Evolutionary conservation across 2,113 vertebrate species (phyloP), one percentile per base, ranked within the genome.

Genomic region (Tichodroma muraria): DNA sequence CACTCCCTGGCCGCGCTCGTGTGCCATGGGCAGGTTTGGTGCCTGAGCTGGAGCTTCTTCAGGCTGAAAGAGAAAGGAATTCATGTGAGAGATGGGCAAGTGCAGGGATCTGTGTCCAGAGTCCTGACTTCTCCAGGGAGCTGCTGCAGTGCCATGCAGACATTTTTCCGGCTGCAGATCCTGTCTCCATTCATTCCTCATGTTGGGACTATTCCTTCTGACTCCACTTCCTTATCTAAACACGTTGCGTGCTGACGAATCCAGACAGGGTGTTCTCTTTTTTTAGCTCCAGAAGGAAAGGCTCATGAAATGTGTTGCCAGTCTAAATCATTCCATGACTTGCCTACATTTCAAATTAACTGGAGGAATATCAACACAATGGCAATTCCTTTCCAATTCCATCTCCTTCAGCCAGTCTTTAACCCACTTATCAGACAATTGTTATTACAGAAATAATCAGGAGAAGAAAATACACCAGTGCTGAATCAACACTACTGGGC

Each of bases 361-460:
- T 78, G 73, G 40, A 92, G 77, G 64, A 94, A 69, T 81, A 90
- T 89, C 83, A 90, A 89, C 77, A 81, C 37, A 80, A 84, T 24
- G 53, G 77, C 83, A 79, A 57, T 84, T 72, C 73, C 91, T 84
- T 96, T 87, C 95, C 89, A 93, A 61, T 45, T 76, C 72, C 89
- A 37, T 53, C 91, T 89, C 86, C 73, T 83, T 64, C 90, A 90
- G 88, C 65, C 60, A 60, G 77, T 90, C 86, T 89, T 95, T 96
- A 94, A 57, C 86, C 72, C 89, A 92, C 90, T 94, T 95, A 94
- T 94, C 90, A 97, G 83, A 44, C 80, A 79, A 73, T 87, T 90
- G 45, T 68, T 94, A 89, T 94, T 95, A 87, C 89, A 94, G 82
- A 94, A 96, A 76, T 90, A 92, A 94, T 89, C 83, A 92, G 66